A percentile compares a stretch with the other conserved stretches of the same genome.
Evolutionary conservation across 2,113 vertebrate genomes (phyloP).

Genomic region (Zapornia atra): DNA sequence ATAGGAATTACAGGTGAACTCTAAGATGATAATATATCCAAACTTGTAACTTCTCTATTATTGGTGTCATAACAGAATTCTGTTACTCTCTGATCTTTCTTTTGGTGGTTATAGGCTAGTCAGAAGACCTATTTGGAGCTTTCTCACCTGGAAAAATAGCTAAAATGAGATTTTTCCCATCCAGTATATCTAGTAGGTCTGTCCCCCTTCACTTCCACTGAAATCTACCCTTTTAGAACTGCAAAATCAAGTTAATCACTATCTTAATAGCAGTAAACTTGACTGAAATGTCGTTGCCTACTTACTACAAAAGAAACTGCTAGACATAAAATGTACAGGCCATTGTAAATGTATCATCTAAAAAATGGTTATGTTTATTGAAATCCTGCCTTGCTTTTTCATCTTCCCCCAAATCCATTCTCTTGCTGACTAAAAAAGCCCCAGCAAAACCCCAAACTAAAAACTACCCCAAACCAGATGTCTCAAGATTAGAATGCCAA

Average conservation of each 20-base stretch:
- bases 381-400: background rate
- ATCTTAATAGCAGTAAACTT: constrained; percentile 79
- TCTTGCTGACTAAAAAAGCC: background rate
- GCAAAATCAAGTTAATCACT: constrained; percentile 64
- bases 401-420: background rate
- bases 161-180: background rate
- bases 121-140: background rate
- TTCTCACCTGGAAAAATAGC: background rate
- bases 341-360: constrained; percentile 71
- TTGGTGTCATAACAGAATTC: background rate
- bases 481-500: constrained; percentile 41
- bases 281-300: constrained; percentile 77
- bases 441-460: constrained; percentile 17
- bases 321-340: constrained; percentile 66
- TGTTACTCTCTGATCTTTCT: background rate
- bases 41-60: background rate
- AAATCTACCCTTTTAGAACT: background rate
- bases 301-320: constrained; percentile 73
- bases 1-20: background rate
- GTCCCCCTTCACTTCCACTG: background rate
- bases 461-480: constrained; percentile 76
- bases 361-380: background rate
- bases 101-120: background rate
- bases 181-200: background rate
- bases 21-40: background rate